These are phyloP conservation scores for Drosophila ustulata DNA, from an alignment of 2,888 invertebrate genomes.

Conservation along the genomic window DNA sequence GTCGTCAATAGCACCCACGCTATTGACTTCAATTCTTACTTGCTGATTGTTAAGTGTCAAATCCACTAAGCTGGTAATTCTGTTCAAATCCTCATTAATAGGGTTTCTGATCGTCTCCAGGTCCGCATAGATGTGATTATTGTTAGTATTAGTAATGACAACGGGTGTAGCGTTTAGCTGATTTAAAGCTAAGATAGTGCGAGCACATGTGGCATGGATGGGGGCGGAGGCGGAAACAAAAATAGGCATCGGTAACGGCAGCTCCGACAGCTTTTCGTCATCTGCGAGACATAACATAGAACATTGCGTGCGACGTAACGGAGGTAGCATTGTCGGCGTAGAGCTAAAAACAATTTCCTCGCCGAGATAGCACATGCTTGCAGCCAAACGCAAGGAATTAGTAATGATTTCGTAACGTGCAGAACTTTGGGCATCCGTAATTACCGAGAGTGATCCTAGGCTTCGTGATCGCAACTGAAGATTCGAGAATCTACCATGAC, in stretches of 20 bases:
- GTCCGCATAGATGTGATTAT: constrained; percentile 83
- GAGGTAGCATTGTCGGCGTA: constrained; percentile 68
- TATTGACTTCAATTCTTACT: constrained; percentile 79
- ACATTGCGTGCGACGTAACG: constrained; percentile 79
- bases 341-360: constrained; percentile 72
- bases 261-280: constrained; percentile 54
- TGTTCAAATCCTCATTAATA: constrained; percentile 34
- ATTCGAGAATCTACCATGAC: constrained; percentile 73
- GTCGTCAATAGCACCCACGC: constrained; percentile 30
- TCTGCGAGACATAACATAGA: constrained; percentile 83
- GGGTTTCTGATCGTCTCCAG: constrained; percentile 64
- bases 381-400: constrained; percentile 82
- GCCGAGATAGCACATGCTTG: constrained; percentile 81
- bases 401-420: constrained; percentile 83
- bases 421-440: constrained; percentile 77
- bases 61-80: constrained; percentile 57
- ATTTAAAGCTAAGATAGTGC: constrained; percentile 14
- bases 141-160: constrained; percentile 71
- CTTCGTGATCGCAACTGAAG: constrained; percentile 84
- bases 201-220: constrained; percentile 2
- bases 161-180: constrained; percentile 44
- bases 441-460: constrained; percentile 85
- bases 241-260: constrained; percentile 30
- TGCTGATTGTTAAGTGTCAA: constrained; percentile 48
- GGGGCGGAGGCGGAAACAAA: constrained; percentile 6